Evolutionary conservation across 2,888 invertebrate genomes (phyloP).

Genomic region (Blastobasis lacticolella): DNA sequence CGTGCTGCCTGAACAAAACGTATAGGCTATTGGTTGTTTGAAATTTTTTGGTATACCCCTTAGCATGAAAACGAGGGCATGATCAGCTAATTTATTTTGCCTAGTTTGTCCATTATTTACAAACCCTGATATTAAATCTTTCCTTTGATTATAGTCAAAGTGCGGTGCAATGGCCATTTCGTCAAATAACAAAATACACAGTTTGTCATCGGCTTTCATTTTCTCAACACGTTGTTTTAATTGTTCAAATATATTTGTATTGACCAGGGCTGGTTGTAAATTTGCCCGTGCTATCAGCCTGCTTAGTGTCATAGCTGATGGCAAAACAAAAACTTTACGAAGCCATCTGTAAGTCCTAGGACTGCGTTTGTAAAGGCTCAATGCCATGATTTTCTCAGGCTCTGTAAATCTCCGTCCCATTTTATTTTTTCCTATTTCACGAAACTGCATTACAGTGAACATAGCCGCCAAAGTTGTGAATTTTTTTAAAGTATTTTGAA

Average conservation of each 20-base stretch:
- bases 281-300: constrained; percentile 3
- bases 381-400: constrained; percentile 7
- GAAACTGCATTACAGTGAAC: constrained; percentile 1
- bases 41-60: constrained; percentile 1
- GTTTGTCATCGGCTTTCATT: constrained; percentile 2
- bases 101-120: neutral
- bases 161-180: constrained; percentile 8
- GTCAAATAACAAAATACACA: constrained; percentile 9
- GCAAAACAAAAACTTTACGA: constrained; percentile 9
- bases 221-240: neutral
- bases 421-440: constrained; percentile 5
- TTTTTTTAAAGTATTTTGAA: constrained; percentile 1
- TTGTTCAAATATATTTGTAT: constrained; percentile 3
- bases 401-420: constrained; percentile 7
- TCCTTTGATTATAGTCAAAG: constrained; percentile 7
- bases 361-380: constrained; percentile 6
- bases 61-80: constrained; percentile 5
- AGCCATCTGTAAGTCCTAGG: constrained; percentile 9
- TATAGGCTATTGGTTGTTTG: neutral
- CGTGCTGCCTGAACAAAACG: constrained; percentile 12
- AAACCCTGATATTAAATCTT: constrained; percentile 4
- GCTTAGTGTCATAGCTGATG: constrained; percentile 7
- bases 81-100: constrained; percentile 1
- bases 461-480: neutral
- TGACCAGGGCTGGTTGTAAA: constrained; percentile 4